Base-by-base conservation (phyloP, 2,888 invertebrate species). In the Sympetrum striolatum region DNA sequence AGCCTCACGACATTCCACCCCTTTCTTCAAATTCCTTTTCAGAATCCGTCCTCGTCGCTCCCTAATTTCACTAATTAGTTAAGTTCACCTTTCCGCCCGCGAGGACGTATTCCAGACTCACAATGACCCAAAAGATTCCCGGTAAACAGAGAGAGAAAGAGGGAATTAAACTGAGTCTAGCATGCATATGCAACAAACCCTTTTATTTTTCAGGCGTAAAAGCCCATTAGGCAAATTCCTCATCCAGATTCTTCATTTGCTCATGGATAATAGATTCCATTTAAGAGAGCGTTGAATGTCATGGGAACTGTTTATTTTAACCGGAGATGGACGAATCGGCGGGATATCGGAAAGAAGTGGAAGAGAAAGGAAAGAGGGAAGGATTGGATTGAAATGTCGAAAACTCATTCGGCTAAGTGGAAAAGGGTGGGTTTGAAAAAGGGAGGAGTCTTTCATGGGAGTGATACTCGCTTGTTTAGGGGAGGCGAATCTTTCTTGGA, bases 351-450 rank as follows among this genome's bases (percentile, higher is more conserved):
- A 58, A 53, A 31, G 82, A 82, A 15, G 31, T 18, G 37, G 37
- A 35, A 86, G n/a, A 37, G 37, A 86, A 44, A 12, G 35, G 15
- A n/a, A 15, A 82, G n/a, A 58, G 22, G 53, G 82, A 2, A 60
- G 60, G 37, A 86, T 58, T 86, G 86, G 86, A 86, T 86, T 86
- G 86, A 86, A 86, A 86, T 86, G 86, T 86, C 64, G 86, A 73
- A 31, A 86, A 86, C 86, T 86, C 86, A 86, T 86, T 86, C 58
- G 86, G 64, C 86, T 86, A 86, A 86, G 86, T 86, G 86, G 86
- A 86, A 60, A 37, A 8, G 35, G 35, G 82, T 48, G 22, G 86
- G n/a, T 35, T 0, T 22, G 37, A 12, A 35, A 35, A 31, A 31
- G 53, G 31, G 31, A 82, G 12, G 18, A 25, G 81, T n/a, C 31